A percentile compares a stretch with the other conserved stretches of the same genome.
phyloP scores from a whole-genome alignment of 2,888 invertebrate genomes.

The Rhagium mordax region DNA sequence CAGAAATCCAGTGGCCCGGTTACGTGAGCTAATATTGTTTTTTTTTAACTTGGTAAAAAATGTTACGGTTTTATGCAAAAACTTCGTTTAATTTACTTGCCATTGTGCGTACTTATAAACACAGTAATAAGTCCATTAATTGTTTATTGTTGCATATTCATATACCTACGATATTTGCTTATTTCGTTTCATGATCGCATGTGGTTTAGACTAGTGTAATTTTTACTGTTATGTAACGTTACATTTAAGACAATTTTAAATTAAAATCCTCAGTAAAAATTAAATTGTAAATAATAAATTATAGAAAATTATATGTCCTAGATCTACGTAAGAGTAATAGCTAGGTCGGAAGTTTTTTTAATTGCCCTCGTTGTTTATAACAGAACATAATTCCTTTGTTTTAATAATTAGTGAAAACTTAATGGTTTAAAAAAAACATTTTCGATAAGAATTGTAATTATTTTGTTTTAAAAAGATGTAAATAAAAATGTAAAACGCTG shows the following conservation, averaged over 20 bases:
- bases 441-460: slow-evolving; percentile 34
- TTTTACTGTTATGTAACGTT: slow-evolving; percentile 9
- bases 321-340: slow-evolving; percentile 34
- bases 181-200: not conserved
- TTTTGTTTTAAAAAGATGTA: slow-evolving; percentile 46
- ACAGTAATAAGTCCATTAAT: not conserved
- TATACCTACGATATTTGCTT: not conserved
- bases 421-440: slow-evolving; percentile 27
- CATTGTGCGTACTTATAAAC: too few relatives aligned
- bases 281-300: slow-evolving; percentile 31
- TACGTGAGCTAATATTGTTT: too few relatives aligned
- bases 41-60: too few relatives aligned
- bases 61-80: too few relatives aligned
- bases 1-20: too few relatives aligned
- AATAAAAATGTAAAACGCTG: slow-evolving; percentile 51
- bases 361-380: slow-evolving; percentile 20
- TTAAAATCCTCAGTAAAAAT: slow-evolving; percentile 5
- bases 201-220: not conserved
- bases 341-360: slow-evolving; percentile 22
- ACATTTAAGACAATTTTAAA: slow-evolving; percentile 5
- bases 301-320: slow-evolving; percentile 33
- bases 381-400: slow-evolving; percentile 22
- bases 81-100: too few relatives aligned
- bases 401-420: slow-evolving; percentile 24
- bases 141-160: not conserved